Conservation (phyloP, 2,888 invertebrate species). For the Caenorhabditis panamensis region DNA sequence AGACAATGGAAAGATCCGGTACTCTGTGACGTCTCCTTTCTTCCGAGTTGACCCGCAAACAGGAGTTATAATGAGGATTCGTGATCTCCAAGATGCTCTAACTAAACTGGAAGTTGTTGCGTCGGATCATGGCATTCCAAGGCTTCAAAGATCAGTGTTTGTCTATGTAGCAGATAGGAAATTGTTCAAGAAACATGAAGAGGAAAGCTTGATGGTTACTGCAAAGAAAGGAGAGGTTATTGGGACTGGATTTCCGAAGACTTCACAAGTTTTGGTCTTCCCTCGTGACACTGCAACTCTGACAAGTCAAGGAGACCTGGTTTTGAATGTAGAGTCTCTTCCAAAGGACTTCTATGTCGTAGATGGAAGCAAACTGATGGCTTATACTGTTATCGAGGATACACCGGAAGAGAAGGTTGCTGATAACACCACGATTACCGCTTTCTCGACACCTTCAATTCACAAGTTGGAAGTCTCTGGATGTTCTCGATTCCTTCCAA, state of each 20-base stretch:
- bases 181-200: background rate
- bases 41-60: constrained; percentile 26
- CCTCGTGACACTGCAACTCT: constrained; percentile 37
- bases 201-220: background rate
- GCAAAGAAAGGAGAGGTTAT: constrained; percentile 25
- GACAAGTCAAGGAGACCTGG: constrained; percentile 4
- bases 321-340: constrained; percentile 14
- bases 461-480: constrained; percentile 8
- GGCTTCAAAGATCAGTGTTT: constrained; percentile 6
- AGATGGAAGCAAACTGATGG: constrained; percentile 4
- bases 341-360: constrained; percentile 28
- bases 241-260: background rate
- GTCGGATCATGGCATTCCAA: constrained; percentile 40
- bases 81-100: constrained; percentile 32
- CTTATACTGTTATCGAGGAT: constrained; percentile 2
- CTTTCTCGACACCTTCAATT: background rate
- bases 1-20: constrained; percentile 33
- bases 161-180: constrained; percentile 16
- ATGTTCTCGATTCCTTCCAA: constrained; percentile 12
- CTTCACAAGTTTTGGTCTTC: background rate
- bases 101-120: constrained; percentile 25
- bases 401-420: too few species aligned
- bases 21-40: constrained; percentile 27
- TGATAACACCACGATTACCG: too few species aligned
- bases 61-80: constrained; percentile 26